phyloP scores from a whole-genome alignment of 2,888 invertebrate genomes.

The Polymixis flavicincta region DNA sequence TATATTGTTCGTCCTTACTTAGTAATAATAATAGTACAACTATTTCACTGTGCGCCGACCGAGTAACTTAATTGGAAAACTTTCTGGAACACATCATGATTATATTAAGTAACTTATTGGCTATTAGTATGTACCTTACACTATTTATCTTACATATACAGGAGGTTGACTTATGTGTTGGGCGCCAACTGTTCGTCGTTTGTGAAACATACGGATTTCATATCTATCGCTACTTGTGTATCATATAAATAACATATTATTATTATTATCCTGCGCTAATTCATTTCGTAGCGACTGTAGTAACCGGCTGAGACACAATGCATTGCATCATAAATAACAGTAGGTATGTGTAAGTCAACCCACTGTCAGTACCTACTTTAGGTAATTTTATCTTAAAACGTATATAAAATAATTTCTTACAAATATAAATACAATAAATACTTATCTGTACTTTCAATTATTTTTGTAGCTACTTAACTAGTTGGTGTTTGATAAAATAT shows the following conservation, averaged over 20 bases:
- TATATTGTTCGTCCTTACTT: conserved; percentile 79
- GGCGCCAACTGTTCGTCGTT: background rate
- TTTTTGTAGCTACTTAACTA: conserved; percentile 84
- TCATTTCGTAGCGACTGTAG: conserved; percentile 31
- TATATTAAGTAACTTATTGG: conserved; percentile 65
- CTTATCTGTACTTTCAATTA: conserved; percentile 71
- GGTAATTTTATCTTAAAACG: conserved; percentile 64
- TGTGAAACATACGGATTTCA: conserved; percentile 2
- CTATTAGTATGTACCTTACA: conserved; percentile 59
- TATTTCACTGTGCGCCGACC: conserved; percentile 76
- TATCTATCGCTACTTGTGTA: conserved; percentile 14
- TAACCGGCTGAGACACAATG: conserved; percentile 5
- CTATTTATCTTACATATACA: conserved; percentile 21
- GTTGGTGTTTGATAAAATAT: conserved; percentile 87
- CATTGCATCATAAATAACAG: background rate
- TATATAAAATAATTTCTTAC: conserved; percentile 75
- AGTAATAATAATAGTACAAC: conserved; percentile 69
- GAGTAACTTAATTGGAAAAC: conserved; percentile 84
- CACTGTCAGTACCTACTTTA: conserved; percentile 36
- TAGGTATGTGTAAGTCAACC: conserved; percentile 43
- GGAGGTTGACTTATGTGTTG: conserved; percentile 23
- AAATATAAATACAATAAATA: conserved; percentile 49
- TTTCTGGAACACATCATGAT: conserved; percentile 86
- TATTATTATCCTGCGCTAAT: conserved; percentile 24
- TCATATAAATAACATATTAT: background rate